Percentiles rank a stretch among this genome's conserved stretches.
These are phyloP conservation scores for Psilopogon haemacephalus DNA, from an alignment of 2,113 vertebrate genomes.

Conservation along the genomic window DNA sequence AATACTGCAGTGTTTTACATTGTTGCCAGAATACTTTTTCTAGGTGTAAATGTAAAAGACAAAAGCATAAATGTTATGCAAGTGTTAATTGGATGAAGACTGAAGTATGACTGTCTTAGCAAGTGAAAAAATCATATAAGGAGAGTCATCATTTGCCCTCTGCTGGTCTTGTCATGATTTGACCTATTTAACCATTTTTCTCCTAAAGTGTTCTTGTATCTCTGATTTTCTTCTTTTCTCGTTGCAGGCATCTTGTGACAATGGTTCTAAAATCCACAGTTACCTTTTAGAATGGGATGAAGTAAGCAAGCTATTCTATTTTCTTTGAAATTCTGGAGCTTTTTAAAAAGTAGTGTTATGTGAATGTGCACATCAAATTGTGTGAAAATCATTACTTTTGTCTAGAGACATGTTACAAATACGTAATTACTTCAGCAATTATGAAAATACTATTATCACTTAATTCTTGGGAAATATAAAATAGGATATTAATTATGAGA, in stretches of 20 bases:
- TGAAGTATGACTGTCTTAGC: neutral
- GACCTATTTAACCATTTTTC: neutral
- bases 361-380: neutral
- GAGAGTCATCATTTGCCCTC: neutral
- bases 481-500: neutral
- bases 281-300: conserved; percentile 96
- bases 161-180: neutral
- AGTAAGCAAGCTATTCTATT: conserved; percentile 76
- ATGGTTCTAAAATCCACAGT: conserved; percentile 95
- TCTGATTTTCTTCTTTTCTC: conserved; percentile 54
- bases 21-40: neutral
- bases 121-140: neutral
- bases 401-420: neutral
- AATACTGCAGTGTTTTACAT: neutral
- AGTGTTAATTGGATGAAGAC: neutral
- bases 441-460: neutral
- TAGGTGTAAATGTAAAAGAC: neutral
- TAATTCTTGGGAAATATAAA: neutral
- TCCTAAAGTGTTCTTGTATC: neutral
- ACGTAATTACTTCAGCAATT: neutral
- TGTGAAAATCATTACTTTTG: neutral
- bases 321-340: neutral
- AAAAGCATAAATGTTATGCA: neutral
- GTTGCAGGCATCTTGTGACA: conserved; percentile 91
- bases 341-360: neutral